These are phyloP conservation scores for Pristionchus maxplancki DNA, from an alignment of 2,888 invertebrate species.

Conservation along the genomic window DNA sequence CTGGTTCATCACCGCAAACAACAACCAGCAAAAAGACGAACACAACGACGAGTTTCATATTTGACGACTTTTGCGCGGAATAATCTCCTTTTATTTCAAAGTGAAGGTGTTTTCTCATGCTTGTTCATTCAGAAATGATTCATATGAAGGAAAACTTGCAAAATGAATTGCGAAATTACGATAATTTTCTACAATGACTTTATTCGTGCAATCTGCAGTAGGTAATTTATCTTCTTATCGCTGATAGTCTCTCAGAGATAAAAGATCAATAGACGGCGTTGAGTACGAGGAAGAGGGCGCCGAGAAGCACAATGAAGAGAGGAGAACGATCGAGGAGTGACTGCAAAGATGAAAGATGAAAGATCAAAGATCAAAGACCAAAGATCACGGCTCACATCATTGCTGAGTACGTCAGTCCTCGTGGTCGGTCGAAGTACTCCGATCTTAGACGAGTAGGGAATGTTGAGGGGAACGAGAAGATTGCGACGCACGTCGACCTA, in stretches of 20 bases:
- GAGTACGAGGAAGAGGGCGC: constrained; percentile 20
- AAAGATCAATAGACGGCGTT: constrained; percentile 34
- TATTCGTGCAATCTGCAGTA: background rate
- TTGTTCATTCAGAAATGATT: background rate
- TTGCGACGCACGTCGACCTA: constrained; percentile 31
- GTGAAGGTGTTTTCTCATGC: background rate
- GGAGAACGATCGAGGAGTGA: constrained; percentile 35
- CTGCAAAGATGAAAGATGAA: background rate
- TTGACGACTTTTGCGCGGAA: background rate
- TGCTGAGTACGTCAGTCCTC: constrained; percentile 23
- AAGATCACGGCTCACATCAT: background rate
- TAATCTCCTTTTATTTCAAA: background rate
- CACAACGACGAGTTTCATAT: background rate
- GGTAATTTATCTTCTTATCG: constrained; percentile 25
- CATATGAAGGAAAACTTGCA: background rate
- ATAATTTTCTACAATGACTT: constrained; percentile 27
- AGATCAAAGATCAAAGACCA: background rate
- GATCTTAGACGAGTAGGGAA: constrained; percentile 34
- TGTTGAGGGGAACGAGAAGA: constrained; percentile 17
- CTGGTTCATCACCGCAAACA: background rate
- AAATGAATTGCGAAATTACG: too few relatives aligned
- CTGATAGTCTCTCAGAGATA: background rate
- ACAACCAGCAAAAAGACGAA: background rate
- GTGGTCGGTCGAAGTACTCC: background rate
- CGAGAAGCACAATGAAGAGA: constrained; percentile 21